Conservation (phyloP, 2,113 vertebrate species). For the Heterocephalus glaber region DNA sequence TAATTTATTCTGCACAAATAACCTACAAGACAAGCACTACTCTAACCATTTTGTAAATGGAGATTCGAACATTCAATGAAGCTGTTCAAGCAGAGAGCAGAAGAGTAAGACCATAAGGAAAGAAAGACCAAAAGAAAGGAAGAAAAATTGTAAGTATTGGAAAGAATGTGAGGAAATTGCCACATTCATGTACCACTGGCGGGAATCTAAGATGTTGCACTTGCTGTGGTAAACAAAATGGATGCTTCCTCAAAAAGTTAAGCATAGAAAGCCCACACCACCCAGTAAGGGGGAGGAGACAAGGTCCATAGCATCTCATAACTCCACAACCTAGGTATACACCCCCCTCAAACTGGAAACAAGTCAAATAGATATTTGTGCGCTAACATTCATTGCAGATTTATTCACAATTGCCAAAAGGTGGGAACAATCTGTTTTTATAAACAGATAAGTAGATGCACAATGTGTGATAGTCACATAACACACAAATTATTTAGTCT, state of each 20-base stretch:
- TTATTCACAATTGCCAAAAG: background rate
- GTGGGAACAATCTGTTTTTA: background rate
- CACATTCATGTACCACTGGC: background rate
- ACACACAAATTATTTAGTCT: background rate
- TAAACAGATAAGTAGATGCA: background rate
- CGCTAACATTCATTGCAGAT: background rate
- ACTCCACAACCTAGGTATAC: background rate
- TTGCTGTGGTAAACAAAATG: background rate
- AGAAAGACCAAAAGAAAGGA: background rate
- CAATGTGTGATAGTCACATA: background rate
- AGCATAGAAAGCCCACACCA: background rate
- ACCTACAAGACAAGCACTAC: background rate
- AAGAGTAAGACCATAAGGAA: background rate
- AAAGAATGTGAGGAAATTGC: background rate
- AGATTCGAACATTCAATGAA: background rate
- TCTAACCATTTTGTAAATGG: background rate
- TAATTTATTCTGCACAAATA: background rate
- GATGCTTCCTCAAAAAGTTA: background rate
- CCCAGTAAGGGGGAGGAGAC: background rate
- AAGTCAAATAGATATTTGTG: background rate
- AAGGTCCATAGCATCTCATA: background rate
- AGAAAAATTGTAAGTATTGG: background rate
- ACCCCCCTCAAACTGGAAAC: background rate
- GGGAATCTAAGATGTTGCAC: background rate
- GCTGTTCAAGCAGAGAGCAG: background rate